Percentiles rank a stretch among this genome's conserved stretches.
Evolutionary conservation across 2,797 vertebrate species (phyloP).

Genomic region (Acipenser oxyrinchus): DNA sequence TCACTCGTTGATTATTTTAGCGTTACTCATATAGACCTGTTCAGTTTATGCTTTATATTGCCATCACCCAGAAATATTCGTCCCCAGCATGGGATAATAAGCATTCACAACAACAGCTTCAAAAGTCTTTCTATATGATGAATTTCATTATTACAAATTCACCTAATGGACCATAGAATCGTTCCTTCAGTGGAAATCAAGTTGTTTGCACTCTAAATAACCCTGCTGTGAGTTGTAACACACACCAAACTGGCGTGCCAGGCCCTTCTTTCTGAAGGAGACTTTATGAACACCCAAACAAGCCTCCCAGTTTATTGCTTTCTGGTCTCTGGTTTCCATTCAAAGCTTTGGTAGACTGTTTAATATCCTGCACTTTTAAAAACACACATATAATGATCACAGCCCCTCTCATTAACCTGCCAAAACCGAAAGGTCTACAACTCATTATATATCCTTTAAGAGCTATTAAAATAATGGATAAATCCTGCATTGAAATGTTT

Average conservation of each 20-base stretch:
- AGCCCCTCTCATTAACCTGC: conserved; percentile 40
- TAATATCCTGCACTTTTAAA: not conserved
- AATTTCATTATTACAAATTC: no score
- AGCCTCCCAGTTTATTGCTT: not conserved
- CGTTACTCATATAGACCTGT: no score
- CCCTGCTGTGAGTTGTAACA: conserved; percentile 11
- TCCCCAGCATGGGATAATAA: no score
- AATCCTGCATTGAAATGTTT: conserved; percentile 35
- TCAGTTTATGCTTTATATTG: no score
- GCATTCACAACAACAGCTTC: no score
- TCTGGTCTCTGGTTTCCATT: not conserved
- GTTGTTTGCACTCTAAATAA: conserved; percentile 24
- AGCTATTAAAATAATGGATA: conserved; percentile 44
- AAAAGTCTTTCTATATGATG: no score
- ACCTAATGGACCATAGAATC: no score
- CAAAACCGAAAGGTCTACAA: conserved; percentile 49
- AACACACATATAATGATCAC: conserved; percentile 13
- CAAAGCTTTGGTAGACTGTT: not conserved
- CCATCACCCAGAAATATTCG: no score
- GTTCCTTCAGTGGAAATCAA: not conserved
- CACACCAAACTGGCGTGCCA: no score
- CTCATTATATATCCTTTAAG: conserved; percentile 43
- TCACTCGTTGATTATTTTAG: no score
- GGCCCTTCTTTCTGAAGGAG: no score
- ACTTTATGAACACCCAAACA: conserved; percentile 5